Evolutionary conservation across 2,797 vertebrate genomes (phyloP), one percentile per base, ranked within the genome.

Genomic region (Melanotaenia pygmaea): DNA sequence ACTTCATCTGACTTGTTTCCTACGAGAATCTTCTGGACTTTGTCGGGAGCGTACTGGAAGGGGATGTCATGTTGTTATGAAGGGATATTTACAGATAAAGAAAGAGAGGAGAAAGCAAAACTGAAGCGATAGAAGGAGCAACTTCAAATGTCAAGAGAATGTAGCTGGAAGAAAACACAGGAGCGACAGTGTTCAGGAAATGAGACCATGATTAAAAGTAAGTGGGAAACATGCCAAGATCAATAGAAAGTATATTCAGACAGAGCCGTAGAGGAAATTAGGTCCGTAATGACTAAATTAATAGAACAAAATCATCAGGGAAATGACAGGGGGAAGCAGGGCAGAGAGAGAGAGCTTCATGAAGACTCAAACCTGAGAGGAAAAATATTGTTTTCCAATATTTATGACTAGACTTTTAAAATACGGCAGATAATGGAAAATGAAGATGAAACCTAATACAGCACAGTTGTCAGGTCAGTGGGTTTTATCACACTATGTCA

Each of bases 1-100:
- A 95, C 96, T 69, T 98, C 97, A 2, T 99, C 98, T 0, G 96
- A 96, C 85, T 99, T 99, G 85, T 99, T 99, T 73, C 96, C 97
- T 0, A 98, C 96, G 0, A 99, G 95, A 89, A 99, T 98, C 92
- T 98, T 99, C 92, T 97, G 97, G 70, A 99, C 97, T 2, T 96
- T 97, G 0, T 97, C 96, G 0, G 97, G 97, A 1, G 97, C 98
- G 0, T 98, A 98, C 98, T 98, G 86, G 60, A 20, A 63, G 22
- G 40, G 54, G 73, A 74, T 32, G 47, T 18, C 70, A 61, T 38
- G 54, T 14, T 45, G 57, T 59, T 2, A 51, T 1, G 30, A 64
- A 30, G 11, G 2, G 13, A 73, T 30, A 60, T 73, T 60, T 66
- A 78, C 51, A 71, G 58, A 76, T 38, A 63, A 50, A 40, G 18